phyloP scores from a whole-genome alignment of 2,888 invertebrate genomes.

The Labia minor region DNA sequence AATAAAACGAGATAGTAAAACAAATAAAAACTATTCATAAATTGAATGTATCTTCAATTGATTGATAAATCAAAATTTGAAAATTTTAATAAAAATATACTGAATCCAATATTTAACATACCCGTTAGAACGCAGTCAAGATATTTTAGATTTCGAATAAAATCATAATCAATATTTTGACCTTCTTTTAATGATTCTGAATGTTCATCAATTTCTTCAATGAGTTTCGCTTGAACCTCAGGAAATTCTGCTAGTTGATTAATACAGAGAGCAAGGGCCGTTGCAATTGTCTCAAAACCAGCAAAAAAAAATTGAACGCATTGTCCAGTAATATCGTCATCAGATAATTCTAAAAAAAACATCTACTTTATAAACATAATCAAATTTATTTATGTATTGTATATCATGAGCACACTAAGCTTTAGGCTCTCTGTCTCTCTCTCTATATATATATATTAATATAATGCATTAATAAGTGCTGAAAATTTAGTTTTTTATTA shows the following conservation, averaged over 20 bases:
- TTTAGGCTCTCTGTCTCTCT: too few relatives aligned
- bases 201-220: not conserved
- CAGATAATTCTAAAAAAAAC: constrained; percentile 13
- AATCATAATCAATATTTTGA: not conserved
- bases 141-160: not conserved
- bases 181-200: not conserved
- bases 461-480: too few relatives aligned
- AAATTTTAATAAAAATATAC: too few relatives aligned
- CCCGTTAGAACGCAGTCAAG: not conserved
- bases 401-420: too few relatives aligned
- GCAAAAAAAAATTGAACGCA: not conserved
- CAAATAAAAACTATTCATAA: too few relatives aligned
- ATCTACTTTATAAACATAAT: too few relatives aligned
- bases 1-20: too few relatives aligned
- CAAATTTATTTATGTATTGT: too few relatives aligned
- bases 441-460: too few relatives aligned
- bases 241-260: not conserved
- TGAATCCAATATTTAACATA: not conserved
- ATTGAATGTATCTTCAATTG: too few relatives aligned
- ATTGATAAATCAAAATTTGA: too few relatives aligned
- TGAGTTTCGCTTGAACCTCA: not conserved
- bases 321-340: not conserved
- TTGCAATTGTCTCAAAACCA: not conserved
- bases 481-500: too few relatives aligned
- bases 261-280: not conserved